A percentile compares a stretch with the other conserved stretches of the same genome.
Evolutionary conservation across 2,888 invertebrate genomes (phyloP).

Genomic region (Eurytoma californica): DNA sequence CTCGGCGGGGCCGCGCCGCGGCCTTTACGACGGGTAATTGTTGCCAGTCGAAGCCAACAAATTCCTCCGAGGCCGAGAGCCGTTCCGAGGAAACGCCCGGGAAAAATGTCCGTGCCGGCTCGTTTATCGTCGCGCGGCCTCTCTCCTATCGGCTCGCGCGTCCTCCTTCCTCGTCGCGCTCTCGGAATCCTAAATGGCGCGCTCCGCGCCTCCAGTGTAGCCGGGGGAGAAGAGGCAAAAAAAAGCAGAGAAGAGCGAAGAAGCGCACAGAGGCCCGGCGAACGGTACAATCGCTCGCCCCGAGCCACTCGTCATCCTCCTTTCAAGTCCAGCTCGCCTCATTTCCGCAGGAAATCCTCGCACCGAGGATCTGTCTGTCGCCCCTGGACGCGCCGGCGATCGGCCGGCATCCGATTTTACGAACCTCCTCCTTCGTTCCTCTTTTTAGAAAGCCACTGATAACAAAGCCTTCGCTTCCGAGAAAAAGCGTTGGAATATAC

Average conservation of each 20-base stretch:
- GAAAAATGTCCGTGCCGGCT: conserved; percentile 62
- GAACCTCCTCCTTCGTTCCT: conserved; percentile 7
- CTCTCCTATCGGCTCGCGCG: conserved; percentile 1
- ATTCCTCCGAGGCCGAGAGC: conserved; percentile 58
- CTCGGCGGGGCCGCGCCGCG: conserved; percentile 57
- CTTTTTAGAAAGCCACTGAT: conserved; percentile 22
- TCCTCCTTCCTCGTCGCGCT: conserved; percentile 11
- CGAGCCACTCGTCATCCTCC: conserved; percentile 27
- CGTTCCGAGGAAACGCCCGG: conserved; percentile 66
- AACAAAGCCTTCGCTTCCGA: conserved; percentile 23
- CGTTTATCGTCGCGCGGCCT: conserved; percentile 25
- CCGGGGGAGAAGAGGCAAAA: too few relatives aligned
- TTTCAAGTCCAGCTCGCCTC: conserved; percentile 17
- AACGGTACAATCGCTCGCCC: conserved; percentile 33
- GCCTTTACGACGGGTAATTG: conserved; percentile 72
- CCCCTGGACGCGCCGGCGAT: background rate
- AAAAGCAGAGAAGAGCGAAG: background rate
- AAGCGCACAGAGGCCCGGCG: background rate
- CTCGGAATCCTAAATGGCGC: conserved; percentile 41
- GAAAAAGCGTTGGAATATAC: conserved; percentile 32
- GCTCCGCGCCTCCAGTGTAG: background rate
- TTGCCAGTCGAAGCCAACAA: conserved; percentile 61
- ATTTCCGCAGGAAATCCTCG: conserved; percentile 49
- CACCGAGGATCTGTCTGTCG: conserved; percentile 1
- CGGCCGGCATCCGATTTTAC: conserved; percentile 4